Percentiles rank a stretch among this genome's conserved stretches.
These are phyloP conservation scores for Megalurothrips usitatus DNA, from an alignment of 2,888 invertebrate species.

Conservation along the genomic window DNA sequence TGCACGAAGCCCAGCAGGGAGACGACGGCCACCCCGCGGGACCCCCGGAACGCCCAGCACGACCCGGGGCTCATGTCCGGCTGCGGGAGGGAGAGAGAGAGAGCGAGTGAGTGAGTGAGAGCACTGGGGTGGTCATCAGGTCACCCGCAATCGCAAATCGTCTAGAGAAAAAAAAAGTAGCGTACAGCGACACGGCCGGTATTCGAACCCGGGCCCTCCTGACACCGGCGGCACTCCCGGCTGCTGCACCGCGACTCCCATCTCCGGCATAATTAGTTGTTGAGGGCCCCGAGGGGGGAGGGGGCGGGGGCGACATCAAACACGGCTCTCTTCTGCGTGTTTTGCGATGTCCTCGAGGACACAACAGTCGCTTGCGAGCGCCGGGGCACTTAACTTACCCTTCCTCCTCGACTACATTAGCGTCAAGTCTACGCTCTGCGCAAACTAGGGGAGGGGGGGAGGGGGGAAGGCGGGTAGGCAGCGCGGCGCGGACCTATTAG, in stretches of 20 bases:
- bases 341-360: too few species aligned
- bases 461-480: background rate
- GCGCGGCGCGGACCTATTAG: background rate
- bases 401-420: background rate
- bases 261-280: too few species aligned
- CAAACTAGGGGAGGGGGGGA: background rate
- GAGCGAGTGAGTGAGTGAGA: background rate
- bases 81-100: conserved; percentile 31
- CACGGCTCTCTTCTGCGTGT: background rate
- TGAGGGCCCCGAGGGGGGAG: background rate
- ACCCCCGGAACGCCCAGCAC: conserved; percentile 57
- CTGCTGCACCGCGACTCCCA: too few species aligned
- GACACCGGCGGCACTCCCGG: too few species aligned
- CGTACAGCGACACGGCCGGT: background rate
- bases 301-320: background rate
- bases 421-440: background rate
- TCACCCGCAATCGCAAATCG: too few species aligned
- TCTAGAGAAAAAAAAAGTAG: too few species aligned
- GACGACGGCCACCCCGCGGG: conserved; percentile 50
- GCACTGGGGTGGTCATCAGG: too few species aligned
- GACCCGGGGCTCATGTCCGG: conserved; percentile 49
- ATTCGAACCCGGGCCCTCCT: too few species aligned
- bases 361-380: too few species aligned
- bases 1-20: conserved; percentile 47
- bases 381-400: too few species aligned